Conservation (phyloP, 2,113 vertebrate species). For the Rynchops niger region DNA sequence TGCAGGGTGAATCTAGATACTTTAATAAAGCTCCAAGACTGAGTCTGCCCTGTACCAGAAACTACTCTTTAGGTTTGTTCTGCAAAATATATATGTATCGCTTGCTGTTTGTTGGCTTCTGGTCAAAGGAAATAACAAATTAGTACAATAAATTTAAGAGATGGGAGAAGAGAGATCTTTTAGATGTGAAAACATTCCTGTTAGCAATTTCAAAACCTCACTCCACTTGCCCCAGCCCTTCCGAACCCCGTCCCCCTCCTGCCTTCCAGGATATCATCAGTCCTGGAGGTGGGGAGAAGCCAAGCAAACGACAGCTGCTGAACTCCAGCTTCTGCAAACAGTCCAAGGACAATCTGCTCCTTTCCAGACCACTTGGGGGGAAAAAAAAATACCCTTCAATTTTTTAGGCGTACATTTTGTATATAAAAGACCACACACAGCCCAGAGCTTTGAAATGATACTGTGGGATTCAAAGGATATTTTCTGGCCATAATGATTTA, state of each 20-base stretch:
- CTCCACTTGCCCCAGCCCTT: background rate
- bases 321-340: conserved; percentile 2
- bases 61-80: background rate
- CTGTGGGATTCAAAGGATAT: background rate
- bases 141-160: background rate
- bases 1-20: background rate
- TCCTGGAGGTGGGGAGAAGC: background rate
- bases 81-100: background rate
- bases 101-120: background rate
- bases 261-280: background rate
- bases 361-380: background rate
- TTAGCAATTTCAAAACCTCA: background rate
- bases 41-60: background rate
- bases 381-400: background rate
- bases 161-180: background rate
- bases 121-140: background rate
- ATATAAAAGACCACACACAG: conserved; percentile 4
- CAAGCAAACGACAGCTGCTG: background rate
- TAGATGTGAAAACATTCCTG: background rate
- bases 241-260: background rate
- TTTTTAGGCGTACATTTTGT: background rate
- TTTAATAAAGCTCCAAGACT: background rate
- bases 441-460: background rate
- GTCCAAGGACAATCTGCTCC: conserved; percentile 29
- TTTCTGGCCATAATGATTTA: background rate